Conservation (phyloP, 1,140 invertebrate genomes). For the Mya arenaria region DNA sequence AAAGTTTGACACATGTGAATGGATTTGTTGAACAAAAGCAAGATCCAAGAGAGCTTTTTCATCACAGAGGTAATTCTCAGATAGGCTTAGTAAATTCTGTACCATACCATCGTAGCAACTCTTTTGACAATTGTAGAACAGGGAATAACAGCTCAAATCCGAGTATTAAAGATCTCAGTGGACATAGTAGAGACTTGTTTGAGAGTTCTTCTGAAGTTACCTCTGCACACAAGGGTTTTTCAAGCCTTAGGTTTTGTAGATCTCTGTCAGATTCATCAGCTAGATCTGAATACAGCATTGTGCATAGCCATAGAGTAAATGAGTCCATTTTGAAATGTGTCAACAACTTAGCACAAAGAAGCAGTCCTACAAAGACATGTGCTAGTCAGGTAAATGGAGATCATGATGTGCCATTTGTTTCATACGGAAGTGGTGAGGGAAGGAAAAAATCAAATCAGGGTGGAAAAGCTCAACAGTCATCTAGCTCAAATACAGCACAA, state of each 20-base stretch:
- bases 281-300: slow-evolving; percentile 28
- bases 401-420: slow-evolving; percentile 13
- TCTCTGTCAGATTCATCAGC: slow-evolving; percentile 38
- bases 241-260: background rate
- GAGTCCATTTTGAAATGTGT: slow-evolving; percentile 47
- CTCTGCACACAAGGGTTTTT: no score
- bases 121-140: no score
- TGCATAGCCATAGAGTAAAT: slow-evolving; percentile 26
- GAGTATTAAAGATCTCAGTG: background rate
- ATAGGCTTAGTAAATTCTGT: no score
- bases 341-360: slow-evolving; percentile 11
- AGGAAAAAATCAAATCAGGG: slow-evolving; percentile 4
- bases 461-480: background rate
- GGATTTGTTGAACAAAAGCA: no score
- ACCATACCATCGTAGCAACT: no score
- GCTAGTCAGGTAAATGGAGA: background rate
- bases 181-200: slow-evolving; percentile 44
- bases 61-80: no score
- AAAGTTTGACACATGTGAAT: background rate
- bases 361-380: background rate
- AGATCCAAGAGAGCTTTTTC: no score
- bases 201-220: slow-evolving; percentile 19
- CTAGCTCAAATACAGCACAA: no score
- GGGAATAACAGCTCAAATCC: no score
- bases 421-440: slow-evolving; percentile 23